These are phyloP conservation scores for Gavialis gangeticus DNA, from an alignment of 2,113 vertebrate genomes.

Conservation along the genomic window DNA sequence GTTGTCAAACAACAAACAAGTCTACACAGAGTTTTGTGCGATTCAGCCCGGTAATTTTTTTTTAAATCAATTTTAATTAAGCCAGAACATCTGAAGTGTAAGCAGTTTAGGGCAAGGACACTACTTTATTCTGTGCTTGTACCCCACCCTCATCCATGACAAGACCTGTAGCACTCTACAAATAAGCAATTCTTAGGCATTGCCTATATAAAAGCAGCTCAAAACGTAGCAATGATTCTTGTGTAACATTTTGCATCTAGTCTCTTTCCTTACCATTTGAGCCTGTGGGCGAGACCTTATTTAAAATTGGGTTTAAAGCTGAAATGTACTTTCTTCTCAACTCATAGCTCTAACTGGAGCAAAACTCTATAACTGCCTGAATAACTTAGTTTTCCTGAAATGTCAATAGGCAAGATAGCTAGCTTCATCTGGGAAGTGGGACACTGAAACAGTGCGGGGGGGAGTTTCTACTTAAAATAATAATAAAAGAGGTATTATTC, in stretches of 20 bases:
- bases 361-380: constrained; percentile 49
- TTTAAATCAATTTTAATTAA: constrained; percentile 45
- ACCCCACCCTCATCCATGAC: not conserved
- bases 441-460: constrained; percentile 22
- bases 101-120: not conserved
- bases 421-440: constrained; percentile 71
- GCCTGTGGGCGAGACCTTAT: constrained; percentile 31
- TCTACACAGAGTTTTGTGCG: not conserved
- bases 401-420: constrained; percentile 63
- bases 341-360: constrained; percentile 65
- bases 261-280: constrained; percentile 53
- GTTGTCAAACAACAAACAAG: constrained; percentile 19
- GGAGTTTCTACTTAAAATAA: constrained; percentile 66
- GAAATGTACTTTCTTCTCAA: constrained; percentile 72
- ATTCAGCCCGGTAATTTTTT: constrained; percentile 39
- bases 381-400: constrained; percentile 57
- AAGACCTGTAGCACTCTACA: too few relatives aligned
- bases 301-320: constrained; percentile 65
- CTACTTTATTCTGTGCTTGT: not conserved
- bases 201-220: constrained; percentile 15
- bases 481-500: constrained; percentile 49
- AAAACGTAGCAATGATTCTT: constrained; percentile 69
- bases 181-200: too few relatives aligned
- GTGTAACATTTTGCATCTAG: constrained; percentile 70
- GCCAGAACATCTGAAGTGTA: not conserved